Conservation (phyloP, 2,888 invertebrate species). For the Ornithoptera alexandrae region DNA sequence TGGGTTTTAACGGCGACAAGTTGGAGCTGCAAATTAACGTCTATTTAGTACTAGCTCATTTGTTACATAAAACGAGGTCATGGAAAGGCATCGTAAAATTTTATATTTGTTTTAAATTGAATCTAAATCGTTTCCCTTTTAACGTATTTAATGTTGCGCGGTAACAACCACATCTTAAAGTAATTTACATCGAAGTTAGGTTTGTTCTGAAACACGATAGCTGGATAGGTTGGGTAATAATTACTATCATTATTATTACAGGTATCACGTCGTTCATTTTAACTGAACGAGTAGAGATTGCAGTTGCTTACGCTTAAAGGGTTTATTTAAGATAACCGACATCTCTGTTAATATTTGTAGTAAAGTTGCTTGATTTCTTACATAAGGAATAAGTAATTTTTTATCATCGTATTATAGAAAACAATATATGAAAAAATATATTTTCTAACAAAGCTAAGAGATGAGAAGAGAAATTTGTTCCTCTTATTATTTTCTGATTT, state of each 20-base stretch:
- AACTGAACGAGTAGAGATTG: neutral
- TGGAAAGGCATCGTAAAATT: constrained; percentile 24
- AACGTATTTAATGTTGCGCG: constrained; percentile 12
- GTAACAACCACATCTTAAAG: constrained; percentile 8
- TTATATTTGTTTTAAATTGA: constrained; percentile 27
- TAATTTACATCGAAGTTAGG: constrained; percentile 9
- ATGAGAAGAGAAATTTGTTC: no score
- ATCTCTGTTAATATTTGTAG: no score
- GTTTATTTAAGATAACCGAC: neutral
- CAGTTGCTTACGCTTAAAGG: neutral
- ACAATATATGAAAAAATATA: no score
- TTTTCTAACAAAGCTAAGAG: no score
- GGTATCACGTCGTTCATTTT: neutral
- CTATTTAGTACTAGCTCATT: constrained; percentile 24
- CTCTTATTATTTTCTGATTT: no score
- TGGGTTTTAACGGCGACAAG: constrained; percentile 25
- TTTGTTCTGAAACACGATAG: constrained; percentile 3
- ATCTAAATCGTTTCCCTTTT: constrained; percentile 19
- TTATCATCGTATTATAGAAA: no score
- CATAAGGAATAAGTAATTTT: no score
- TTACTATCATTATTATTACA: neutral
- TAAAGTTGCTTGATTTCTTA: no score
- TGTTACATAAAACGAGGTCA: constrained; percentile 25
- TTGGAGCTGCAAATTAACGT: constrained; percentile 23
- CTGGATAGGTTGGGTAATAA: neutral